A percentile compares a stretch with the other conserved stretches of the same genome.
phyloP scores from a whole-genome alignment of 2,888 invertebrate genomes.

The Ormyrus labotus region DNA sequence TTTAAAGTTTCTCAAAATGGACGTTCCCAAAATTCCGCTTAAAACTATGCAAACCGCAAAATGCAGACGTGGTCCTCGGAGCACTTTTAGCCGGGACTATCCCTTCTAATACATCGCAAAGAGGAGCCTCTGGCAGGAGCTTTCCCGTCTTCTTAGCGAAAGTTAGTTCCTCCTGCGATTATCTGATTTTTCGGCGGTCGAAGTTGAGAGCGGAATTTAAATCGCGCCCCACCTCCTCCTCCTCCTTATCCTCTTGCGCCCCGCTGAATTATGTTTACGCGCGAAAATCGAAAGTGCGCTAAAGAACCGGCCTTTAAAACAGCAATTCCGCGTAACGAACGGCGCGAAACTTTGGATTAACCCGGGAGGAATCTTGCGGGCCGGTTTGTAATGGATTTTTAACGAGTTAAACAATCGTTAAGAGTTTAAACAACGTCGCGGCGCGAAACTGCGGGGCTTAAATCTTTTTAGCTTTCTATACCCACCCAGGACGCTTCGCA shows the following conservation, averaged over 20 bases:
- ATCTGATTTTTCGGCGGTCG: constrained; percentile 46
- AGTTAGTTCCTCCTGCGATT: constrained; percentile 49
- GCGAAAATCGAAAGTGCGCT: constrained; percentile 42
- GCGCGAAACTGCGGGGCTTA: constrained; percentile 45
- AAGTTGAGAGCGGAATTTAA: constrained; percentile 46
- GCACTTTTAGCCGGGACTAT: constrained; percentile 15
- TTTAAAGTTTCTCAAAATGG: neutral
- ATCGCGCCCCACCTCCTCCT: constrained; percentile 11
- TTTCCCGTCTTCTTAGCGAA: constrained; percentile 33
- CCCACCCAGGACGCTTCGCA: too few relatives aligned
- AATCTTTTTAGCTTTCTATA: constrained; percentile 32
- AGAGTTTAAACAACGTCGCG: constrained; percentile 68
- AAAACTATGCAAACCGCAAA: too few relatives aligned
- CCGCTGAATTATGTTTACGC: constrained; percentile 52
- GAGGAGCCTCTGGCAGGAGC: constrained; percentile 4
- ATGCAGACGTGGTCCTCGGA: neutral
- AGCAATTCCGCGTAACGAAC: constrained; percentile 66
- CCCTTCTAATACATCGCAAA: constrained; percentile 27
- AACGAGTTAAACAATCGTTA: constrained; percentile 72
- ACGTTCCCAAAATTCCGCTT: too few relatives aligned
- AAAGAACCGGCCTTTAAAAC: constrained; percentile 65
- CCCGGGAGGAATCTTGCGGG: constrained; percentile 51
- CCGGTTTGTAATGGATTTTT: constrained; percentile 66
- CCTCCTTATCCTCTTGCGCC: neutral
- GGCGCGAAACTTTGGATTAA: constrained; percentile 62